A percentile compares a stretch with the other conserved stretches of the same genome.
phyloP scores from a whole-genome alignment of 2,797 vertebrate species.

The Halcyon chelicuti region DNA sequence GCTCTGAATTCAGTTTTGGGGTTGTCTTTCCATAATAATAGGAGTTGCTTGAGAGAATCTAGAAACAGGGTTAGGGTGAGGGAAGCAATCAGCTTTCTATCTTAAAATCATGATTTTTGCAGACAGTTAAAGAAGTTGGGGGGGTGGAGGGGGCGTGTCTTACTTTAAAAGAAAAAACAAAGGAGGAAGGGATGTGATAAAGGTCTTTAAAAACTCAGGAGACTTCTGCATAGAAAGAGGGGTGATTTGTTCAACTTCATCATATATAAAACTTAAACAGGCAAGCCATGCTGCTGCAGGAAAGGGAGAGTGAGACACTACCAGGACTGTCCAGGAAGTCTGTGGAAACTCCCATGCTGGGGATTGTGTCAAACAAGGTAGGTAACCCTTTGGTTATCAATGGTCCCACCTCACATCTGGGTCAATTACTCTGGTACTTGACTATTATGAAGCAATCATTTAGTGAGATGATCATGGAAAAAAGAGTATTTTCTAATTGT shows the following conservation, averaged over 20 bases:
- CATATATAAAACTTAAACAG: neutral
- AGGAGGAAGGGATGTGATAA: neutral
- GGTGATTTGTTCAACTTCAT: neutral
- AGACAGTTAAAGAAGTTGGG: neutral
- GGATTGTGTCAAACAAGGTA: neutral
- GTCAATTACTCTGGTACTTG: neutral
- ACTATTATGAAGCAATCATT: neutral
- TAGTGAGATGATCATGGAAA: neutral
- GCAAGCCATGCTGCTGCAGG: neutral
- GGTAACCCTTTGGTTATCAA: neutral
- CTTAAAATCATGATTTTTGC: neutral
- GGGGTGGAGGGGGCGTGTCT: accelerated
- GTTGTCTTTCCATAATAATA: neutral
- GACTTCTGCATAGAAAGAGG: neutral
- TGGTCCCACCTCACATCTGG: neutral
- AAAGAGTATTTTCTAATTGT: neutral
- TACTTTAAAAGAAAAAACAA: accelerated
- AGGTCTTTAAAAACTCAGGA: neutral
- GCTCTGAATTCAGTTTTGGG: neutral
- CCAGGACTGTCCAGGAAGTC: neutral
- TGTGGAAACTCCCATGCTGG: neutral
- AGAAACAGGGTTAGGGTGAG: neutral
- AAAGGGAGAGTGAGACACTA: neutral
- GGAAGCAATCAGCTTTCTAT: neutral
- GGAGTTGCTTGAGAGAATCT: neutral